Evolutionary conservation across 92 coral and sea anemone genomes (phyloP).

Genomic region (Siderastrea radians): DNA sequence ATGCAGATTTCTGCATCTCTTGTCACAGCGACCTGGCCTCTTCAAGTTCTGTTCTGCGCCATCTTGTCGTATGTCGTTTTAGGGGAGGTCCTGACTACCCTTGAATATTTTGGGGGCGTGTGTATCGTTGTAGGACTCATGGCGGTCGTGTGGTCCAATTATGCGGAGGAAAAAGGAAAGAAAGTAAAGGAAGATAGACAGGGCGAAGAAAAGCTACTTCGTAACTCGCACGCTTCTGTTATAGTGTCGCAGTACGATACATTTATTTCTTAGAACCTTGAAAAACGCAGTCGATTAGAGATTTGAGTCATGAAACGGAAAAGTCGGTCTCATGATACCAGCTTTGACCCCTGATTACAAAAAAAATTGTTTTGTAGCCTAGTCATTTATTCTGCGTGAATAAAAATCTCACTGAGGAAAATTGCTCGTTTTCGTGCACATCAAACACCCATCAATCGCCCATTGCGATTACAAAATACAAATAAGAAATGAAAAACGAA

Average conservation of each 20-base stretch:
- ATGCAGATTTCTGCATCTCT: slow-evolving; percentile 89
- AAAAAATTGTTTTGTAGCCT: no score
- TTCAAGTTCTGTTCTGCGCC: slow-evolving; percentile 87
- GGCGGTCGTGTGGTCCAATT: slow-evolving; percentile 88
- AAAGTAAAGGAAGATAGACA: slow-evolving; percentile 13
- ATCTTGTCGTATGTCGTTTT: slow-evolving; percentile 79
- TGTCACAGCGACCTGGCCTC: slow-evolving; percentile 94
- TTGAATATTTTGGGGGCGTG: slow-evolving; percentile 77
- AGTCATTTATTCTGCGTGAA: no score
- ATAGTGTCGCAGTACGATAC: slow-evolving; percentile 65
- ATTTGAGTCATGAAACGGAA: background rate
- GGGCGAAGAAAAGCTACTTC: no score
- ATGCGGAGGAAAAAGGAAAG: slow-evolving; percentile 55
- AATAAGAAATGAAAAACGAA: no score
- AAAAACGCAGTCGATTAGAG: slow-evolving; percentile 8
- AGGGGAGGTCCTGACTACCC: slow-evolving; percentile 69
- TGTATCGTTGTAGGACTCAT: slow-evolving; percentile 75
- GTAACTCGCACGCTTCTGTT: slow-evolving; percentile 63
- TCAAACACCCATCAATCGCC: no score
- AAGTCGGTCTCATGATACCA: no score
- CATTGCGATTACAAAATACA: no score
- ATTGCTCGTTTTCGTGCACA: no score
- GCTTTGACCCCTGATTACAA: no score
- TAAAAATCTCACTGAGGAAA: no score
- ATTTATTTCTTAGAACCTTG: slow-evolving; percentile 45